These are phyloP conservation scores for Scolanthus callimorphus DNA, from an alignment of 92 coral and sea anemone genomes.

Conservation along the genomic window DNA sequence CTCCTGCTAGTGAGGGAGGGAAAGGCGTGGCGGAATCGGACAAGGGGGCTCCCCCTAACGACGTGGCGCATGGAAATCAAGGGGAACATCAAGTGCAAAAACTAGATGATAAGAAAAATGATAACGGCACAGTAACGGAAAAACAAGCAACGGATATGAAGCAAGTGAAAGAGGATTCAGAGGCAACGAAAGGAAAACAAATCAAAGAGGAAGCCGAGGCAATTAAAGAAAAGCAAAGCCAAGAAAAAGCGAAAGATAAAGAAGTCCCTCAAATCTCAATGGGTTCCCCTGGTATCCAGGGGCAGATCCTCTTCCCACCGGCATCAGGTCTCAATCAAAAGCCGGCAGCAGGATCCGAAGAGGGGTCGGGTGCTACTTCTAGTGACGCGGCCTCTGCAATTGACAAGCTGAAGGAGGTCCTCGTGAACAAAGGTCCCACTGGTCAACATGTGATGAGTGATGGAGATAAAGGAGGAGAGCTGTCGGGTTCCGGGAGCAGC, in stretches of 20 bases:
- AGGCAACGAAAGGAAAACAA: background rate
- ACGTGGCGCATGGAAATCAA: background rate
- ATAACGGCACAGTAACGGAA: too few relatives aligned
- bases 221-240: background rate
- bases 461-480: background rate
- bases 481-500: background rate
- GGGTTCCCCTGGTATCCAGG: background rate
- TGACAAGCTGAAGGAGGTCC: background rate
- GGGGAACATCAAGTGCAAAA: too few relatives aligned
- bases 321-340: background rate
- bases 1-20: background rate
- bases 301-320: background rate
- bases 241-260: background rate
- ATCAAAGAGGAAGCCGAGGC: background rate
- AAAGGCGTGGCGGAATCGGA: background rate
- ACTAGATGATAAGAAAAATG: too few relatives aligned
- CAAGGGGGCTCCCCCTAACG: background rate
- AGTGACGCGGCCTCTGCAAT: background rate
- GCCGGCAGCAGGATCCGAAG: background rate
- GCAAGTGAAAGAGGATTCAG: too few relatives aligned
- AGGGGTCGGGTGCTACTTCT: background rate
- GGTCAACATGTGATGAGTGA: too few relatives aligned
- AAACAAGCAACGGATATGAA: too few relatives aligned
- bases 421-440: background rate
- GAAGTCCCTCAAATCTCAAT: background rate